phyloP scores from a whole-genome alignment of 2,113 vertebrate species.

The Rutilus rutilus region DNA sequence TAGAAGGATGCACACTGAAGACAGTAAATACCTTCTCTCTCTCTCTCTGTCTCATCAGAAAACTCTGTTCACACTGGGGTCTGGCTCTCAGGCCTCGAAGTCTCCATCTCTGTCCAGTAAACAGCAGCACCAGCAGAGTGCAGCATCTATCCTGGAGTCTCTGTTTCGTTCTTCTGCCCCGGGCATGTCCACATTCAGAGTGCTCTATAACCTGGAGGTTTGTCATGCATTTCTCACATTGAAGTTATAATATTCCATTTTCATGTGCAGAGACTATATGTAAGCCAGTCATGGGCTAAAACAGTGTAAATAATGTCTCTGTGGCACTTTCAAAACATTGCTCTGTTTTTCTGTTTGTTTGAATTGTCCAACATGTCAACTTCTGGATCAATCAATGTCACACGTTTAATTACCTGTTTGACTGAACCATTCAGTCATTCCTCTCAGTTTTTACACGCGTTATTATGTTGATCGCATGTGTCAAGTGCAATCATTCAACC shows the following conservation, averaged over 20 bases:
- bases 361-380: no score
- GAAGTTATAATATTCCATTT: background rate
- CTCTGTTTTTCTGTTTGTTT: no score
- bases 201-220: slow-evolving; percentile 98
- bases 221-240: background rate
- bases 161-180: slow-evolving; percentile 96
- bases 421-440: no score
- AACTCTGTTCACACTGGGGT: slow-evolving; percentile 88
- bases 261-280: no score
- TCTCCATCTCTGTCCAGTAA: slow-evolving; percentile 95
- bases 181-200: slow-evolving; percentile 98
- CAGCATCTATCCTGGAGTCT: slow-evolving; percentile 93
- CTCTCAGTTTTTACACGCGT: no score
- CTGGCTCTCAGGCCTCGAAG: slow-evolving; percentile 87
- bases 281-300: no score
- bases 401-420: no score
- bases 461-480: no score
- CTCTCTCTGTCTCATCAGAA: slow-evolving; percentile 76
- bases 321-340: no score
- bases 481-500: background rate
- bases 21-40: slow-evolving; percentile 7
- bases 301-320: no score
- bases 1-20: background rate
- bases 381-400: no score
- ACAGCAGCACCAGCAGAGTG: slow-evolving; percentile 95